These are phyloP conservation scores for Matsumurasca onukii DNA, from an alignment of 1,140 invertebrate species.

Conservation along the genomic window DNA sequence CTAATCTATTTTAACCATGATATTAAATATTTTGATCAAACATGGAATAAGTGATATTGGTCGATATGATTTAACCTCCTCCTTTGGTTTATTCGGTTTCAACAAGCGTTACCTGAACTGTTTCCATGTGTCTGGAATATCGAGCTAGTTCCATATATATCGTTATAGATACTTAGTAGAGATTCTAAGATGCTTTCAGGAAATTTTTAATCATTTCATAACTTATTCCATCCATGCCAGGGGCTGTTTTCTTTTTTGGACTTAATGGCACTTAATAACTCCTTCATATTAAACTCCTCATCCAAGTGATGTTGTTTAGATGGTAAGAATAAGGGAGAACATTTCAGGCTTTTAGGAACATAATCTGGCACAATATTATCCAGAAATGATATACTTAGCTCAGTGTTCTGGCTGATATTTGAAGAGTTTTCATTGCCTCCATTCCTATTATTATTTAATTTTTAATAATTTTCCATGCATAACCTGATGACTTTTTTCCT, in stretches of 20 bases:
- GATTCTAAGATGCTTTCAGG: neutral
- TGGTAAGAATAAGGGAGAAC: neutral
- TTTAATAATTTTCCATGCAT: conserved; percentile 5
- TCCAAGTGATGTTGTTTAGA: too few relatives aligned
- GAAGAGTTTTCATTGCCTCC: too few relatives aligned
- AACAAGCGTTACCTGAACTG: neutral
- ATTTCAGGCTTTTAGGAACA: neutral
- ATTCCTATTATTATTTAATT: neutral
- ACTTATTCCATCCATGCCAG: neutral
- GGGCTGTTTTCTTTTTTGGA: neutral
- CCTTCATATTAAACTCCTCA: too few relatives aligned
- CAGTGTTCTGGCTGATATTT: too few relatives aligned
- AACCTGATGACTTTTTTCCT: neutral
- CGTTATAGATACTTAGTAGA: neutral
- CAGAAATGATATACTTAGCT: too few relatives aligned
- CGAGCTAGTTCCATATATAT: too few relatives aligned
- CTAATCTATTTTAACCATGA: conserved; percentile 1
- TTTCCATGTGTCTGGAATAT: neutral
- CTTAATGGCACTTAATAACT: too few relatives aligned
- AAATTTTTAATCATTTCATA: neutral
- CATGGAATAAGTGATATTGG: neutral
- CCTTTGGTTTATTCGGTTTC: neutral
- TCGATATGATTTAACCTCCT: neutral
- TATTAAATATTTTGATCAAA: conserved; percentile 4
- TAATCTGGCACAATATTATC: too few relatives aligned